These are phyloP conservation scores for Minunthozetes semirufus DNA, from an alignment of 2,888 invertebrate species.

Conservation along the genomic window DNA sequence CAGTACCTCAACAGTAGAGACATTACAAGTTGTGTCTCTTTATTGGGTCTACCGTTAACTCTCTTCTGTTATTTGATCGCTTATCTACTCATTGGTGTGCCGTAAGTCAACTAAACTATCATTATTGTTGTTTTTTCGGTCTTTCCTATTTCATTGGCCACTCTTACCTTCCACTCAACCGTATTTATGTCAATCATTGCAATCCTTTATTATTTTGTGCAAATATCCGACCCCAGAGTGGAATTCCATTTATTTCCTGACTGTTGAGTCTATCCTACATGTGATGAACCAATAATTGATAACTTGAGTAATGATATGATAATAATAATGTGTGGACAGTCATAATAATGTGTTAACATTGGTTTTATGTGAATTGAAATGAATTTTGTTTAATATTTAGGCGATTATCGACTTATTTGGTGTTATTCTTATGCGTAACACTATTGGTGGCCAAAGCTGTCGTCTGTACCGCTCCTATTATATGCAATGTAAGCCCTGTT, in stretches of 20 bases:
- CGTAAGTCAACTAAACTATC: slow-evolving; percentile 42
- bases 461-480: slow-evolving; percentile 49
- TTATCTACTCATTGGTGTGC: slow-evolving; percentile 45
- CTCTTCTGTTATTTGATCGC: slow-evolving; percentile 46
- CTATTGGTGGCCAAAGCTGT: slow-evolving; percentile 48
- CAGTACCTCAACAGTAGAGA: slow-evolving; percentile 55
- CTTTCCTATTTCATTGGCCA: too few relatives aligned
- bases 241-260: not conserved
- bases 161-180: not conserved
- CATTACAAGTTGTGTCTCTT: slow-evolving; percentile 46
- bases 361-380: not conserved
- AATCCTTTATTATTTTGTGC: too few relatives aligned
- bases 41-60: slow-evolving; percentile 46
- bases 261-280: not conserved
- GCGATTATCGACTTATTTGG: slow-evolving; percentile 42
- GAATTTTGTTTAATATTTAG: slow-evolving; percentile 12
- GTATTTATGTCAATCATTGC: too few relatives aligned
- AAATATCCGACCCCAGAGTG: too few relatives aligned
- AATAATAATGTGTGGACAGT: not conserved
- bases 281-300: not conserved
- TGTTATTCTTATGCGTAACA: slow-evolving; percentile 48
- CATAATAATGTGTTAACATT: not conserved
- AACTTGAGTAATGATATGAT: too few relatives aligned
- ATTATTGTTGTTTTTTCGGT: not conserved
- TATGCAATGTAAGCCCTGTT: slow-evolving; percentile 48